Base-by-base conservation (phyloP, 2,888 invertebrate genomes). In the Ichneumoninae sp. region DNA sequence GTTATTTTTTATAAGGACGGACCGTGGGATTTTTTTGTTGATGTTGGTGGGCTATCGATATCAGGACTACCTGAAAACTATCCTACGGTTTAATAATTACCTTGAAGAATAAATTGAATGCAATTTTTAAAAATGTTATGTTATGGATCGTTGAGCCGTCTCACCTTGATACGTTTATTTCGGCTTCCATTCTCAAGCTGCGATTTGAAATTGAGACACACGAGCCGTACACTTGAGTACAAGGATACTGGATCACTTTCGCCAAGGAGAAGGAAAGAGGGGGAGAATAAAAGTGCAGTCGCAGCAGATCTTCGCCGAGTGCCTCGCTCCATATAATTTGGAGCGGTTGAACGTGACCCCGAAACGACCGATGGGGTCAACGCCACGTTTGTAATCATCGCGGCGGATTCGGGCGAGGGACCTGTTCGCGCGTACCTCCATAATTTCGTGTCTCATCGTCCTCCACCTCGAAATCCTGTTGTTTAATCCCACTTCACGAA, bases 321-420 rank as follows among this genome's bases (percentile, higher is more conserved):
- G 81, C 83, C 80, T 91, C 92, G 91, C 92, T 92, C 92, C 90
- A 92, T 92, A 93, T 92, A 92, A 93, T 93, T 92, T 92, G 90
- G 92, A 91, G 91, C 91, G 90, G 91, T 91, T 92, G 63, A 50
- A 91, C 90, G 91, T 92, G 92, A 93, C 91, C 92, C 91, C 89
- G 91, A 89, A 92, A 92, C 89, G 88, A 90, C 88, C 88, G 89
- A 88, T 88, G 89, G 88, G 92, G 92, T 93, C 92, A 92, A 91
- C 90, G 89, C 89, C 90, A 90, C 91, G 91, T 92, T 93, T 92
- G 92, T 92, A 92, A 92, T 92, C 91, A 91, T 91, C 54, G 63
- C 63, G 68, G 69, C 52, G 16, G 33, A 79, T 54, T 68, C 81
- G 70, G 76, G 76, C 52, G 33, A 47, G 40, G 30, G 6, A 90